Percentiles rank a stretch among this genome's conserved stretches.
Evolutionary conservation across 2,113 vertebrate species (phyloP).

Genomic region (Hipposideros armiger): DNA sequence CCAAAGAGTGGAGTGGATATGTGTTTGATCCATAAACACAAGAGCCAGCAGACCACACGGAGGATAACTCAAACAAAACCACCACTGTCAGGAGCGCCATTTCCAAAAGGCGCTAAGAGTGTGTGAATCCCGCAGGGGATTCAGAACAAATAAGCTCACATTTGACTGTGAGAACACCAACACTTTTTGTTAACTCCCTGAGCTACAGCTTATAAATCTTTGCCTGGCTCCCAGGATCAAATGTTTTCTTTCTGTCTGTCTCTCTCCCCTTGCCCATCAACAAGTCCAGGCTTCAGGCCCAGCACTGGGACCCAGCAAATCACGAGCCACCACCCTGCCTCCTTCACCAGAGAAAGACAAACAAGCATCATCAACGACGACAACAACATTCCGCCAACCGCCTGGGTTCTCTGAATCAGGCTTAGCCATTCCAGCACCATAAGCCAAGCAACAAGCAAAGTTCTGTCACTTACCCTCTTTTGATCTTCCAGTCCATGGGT

Average conservation of each 20-base stretch:
- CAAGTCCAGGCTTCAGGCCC: constrained; percentile 29
- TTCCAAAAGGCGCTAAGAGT: constrained; percentile 38
- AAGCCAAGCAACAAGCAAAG: constrained; percentile 1
- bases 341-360: background rate
- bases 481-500: constrained; percentile 98
- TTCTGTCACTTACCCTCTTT: constrained; percentile 94
- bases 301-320: background rate
- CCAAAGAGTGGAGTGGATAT: constrained; percentile 17
- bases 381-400: background rate
- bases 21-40: constrained; percentile 68
- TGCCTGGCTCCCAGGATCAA: background rate
- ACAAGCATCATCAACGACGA: background rate
- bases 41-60: constrained; percentile 49
- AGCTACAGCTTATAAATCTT: background rate
- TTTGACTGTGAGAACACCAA: background rate
- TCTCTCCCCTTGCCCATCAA: constrained; percentile 31
- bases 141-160: background rate
- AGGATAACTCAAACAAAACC: constrained; percentile 64
- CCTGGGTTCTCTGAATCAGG: constrained; percentile 39
- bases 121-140: background rate
- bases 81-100: background rate
- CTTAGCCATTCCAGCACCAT: constrained; percentile 67
- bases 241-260: background rate
- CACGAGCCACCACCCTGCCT: background rate
- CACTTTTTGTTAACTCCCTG: background rate